Conservation (phyloP, 2,797 vertebrate genomes). For the Melanogrammus aeglefinus region DNA sequence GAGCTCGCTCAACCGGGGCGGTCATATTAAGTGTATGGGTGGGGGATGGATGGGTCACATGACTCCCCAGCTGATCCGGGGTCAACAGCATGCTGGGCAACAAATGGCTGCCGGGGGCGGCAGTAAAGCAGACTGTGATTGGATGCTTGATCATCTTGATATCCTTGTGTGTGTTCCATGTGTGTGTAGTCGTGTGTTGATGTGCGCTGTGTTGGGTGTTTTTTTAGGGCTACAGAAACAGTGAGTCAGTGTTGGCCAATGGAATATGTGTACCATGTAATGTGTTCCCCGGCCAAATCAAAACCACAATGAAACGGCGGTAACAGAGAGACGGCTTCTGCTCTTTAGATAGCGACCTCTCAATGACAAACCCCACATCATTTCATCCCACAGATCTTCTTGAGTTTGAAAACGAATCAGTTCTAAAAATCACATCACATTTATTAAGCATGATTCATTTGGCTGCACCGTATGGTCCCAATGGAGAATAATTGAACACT, state of each 20-base stretch:
- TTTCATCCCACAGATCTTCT: not conserved
- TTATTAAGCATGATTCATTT: not conserved
- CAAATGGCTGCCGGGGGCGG: constrained; percentile 35
- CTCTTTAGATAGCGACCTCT: no score
- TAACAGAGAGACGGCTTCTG: constrained; percentile 43
- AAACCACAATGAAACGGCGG: constrained; percentile 45
- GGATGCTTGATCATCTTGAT: constrained; percentile 33
- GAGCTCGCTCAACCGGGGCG: constrained; percentile 32
- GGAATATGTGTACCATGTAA: constrained; percentile 60
- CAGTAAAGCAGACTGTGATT: constrained; percentile 38
- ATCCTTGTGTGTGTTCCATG: not conserved
- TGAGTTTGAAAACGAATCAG: no score
- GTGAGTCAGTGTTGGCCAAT: constrained; percentile 62
- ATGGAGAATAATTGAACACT: not conserved
- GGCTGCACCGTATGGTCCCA: not conserved
- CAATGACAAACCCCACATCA: not conserved
- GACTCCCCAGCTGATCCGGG: constrained; percentile 56
- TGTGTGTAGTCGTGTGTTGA: constrained; percentile 53
- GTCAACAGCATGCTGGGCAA: constrained; percentile 62
- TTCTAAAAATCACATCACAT: not conserved
- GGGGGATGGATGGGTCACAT: constrained; percentile 40
- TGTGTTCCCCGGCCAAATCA: constrained; percentile 27
- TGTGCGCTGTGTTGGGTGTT: constrained; percentile 70
- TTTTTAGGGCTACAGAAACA: constrained; percentile 69
- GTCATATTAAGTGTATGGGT: constrained; percentile 22